Conservation (phyloP, 2,888 invertebrate genomes). For the Coenonympha glycerion region DNA sequence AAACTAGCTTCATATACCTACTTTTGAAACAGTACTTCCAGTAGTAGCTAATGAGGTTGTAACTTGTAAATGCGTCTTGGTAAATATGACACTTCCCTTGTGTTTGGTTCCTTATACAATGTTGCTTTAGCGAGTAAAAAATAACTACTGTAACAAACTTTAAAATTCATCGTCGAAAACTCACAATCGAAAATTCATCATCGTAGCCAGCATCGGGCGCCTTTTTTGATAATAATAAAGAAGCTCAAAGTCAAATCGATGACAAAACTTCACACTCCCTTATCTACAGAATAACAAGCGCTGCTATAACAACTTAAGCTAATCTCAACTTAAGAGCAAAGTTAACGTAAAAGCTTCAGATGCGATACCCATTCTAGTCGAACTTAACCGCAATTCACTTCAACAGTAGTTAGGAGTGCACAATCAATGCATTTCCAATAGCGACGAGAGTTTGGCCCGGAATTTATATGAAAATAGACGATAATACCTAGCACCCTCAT, state of each 20-base stretch:
- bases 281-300: not conserved
- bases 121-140: too few relatives aligned
- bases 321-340: constrained; percentile 11
- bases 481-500: too few relatives aligned
- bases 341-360: constrained; percentile 14
- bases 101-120: too few relatives aligned
- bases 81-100: too few relatives aligned
- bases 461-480: not conserved
- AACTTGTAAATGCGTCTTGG: too few relatives aligned
- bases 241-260: not conserved
- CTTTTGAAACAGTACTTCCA: not conserved
- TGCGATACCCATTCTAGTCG: constrained; percentile 19
- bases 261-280: not conserved
- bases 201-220: too few relatives aligned
- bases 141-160: too few relatives aligned
- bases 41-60: too few relatives aligned
- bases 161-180: too few relatives aligned
- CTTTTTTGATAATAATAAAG: too few relatives aligned
- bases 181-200: too few relatives aligned
- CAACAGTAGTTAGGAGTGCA: constrained; percentile 12
- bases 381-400: constrained; percentile 26
- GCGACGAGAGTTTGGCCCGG: constrained; percentile 6
- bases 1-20: not conserved
- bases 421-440: constrained; percentile 17
- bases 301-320: constrained; percentile 7